Conservation (phyloP, 2,888 invertebrate species). For the Drosophila subquinaria region DNA sequence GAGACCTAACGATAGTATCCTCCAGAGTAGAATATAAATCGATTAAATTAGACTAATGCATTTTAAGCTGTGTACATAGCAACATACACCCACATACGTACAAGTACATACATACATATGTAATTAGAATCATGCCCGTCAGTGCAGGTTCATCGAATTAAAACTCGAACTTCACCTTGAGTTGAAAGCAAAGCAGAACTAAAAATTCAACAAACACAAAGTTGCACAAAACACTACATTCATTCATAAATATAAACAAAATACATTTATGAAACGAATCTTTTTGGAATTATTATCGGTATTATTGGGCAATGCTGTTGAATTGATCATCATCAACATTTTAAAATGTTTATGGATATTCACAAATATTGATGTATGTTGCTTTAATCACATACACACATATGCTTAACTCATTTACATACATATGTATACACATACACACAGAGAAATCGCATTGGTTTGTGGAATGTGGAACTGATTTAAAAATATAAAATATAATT, state of each 20-base stretch:
- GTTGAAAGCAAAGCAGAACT: background rate
- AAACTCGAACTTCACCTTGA: background rate
- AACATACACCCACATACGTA: constrained; percentile 11
- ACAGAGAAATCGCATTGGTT: background rate
- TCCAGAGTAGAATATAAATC: too few relatives aligned
- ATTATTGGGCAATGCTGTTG: background rate
- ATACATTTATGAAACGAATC: background rate
- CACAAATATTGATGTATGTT: background rate
- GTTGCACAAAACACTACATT: constrained; percentile 14
- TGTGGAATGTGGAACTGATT: background rate
- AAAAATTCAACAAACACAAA: background rate
- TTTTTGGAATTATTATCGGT: background rate
- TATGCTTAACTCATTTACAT: background rate
- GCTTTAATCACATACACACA: background rate
- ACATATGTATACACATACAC: constrained; percentile 1
- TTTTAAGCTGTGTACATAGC: background rate
- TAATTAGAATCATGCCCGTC: constrained; percentile 2
- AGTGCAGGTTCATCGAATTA: background rate
- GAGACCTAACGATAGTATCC: background rate
- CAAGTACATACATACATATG: constrained; percentile 14
- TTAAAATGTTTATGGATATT: background rate
- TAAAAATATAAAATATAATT: background rate
- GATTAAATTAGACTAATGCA: too few relatives aligned
- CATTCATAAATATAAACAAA: constrained; percentile 11
- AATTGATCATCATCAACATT: background rate